Conservation (phyloP, 1,140 invertebrate species). For the Hesperophylax magnus region DNA sequence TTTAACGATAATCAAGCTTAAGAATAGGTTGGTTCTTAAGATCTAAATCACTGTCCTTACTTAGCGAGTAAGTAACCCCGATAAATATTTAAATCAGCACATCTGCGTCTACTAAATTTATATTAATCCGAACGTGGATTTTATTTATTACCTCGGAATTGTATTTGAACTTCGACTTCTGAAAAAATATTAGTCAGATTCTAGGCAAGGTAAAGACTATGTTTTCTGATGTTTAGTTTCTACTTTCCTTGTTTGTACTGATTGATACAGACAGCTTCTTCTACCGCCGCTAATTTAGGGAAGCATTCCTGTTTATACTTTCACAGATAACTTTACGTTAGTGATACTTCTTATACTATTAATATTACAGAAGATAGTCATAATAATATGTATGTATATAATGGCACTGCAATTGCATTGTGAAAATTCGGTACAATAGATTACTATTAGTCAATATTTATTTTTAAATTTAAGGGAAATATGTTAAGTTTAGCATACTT, state of each 20-base stretch:
- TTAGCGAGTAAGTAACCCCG: constrained; percentile 40
- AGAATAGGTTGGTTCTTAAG: constrained; percentile 49
- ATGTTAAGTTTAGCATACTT: no score
- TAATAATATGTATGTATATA: constrained; percentile 31
- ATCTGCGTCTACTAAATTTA: not conserved
- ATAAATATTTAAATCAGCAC: constrained; percentile 6
- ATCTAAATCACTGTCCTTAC: constrained; percentile 54
- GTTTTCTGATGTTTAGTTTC: not conserved
- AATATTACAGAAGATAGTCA: constrained; percentile 51
- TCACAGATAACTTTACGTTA: constrained; percentile 46
- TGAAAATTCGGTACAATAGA: constrained; percentile 37
- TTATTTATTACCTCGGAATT: not conserved
- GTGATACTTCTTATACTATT: constrained; percentile 47
- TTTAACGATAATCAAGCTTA: constrained; percentile 38
- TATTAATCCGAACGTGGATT: constrained; percentile 5
- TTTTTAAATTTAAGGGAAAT: no score
- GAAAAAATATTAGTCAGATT: constrained; percentile 35
- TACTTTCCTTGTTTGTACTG: constrained; percentile 52
- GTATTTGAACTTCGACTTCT: constrained; percentile 19
- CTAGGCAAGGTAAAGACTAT: constrained; percentile 21
- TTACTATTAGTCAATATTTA: not conserved
- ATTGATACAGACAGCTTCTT: constrained; percentile 55
- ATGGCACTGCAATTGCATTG: constrained; percentile 49
- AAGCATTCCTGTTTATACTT: constrained; percentile 47
- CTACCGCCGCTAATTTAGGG: constrained; percentile 49